phyloP scores from a whole-genome alignment of 1,140 invertebrate genomes.

The Catajapyx aquilonaris region DNA sequence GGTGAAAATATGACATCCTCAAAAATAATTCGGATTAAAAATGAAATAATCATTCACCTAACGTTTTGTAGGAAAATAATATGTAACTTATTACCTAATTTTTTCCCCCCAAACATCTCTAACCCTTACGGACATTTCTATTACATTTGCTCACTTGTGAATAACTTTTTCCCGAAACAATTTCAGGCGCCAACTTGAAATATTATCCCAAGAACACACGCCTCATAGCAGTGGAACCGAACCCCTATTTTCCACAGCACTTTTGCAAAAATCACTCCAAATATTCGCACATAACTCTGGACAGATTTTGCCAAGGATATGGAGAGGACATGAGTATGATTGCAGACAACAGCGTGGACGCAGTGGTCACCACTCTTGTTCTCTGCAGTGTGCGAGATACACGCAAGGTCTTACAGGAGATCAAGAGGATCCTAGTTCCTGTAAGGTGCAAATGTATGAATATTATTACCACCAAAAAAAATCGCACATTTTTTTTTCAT shows the following conservation, averaged over 20 bases:
- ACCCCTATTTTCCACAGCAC: conserved; percentile 14
- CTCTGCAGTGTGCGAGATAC: conserved; percentile 16
- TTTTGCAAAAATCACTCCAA: conserved; percentile 11
- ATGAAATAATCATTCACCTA: no score
- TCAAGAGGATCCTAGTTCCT: conserved; percentile 16
- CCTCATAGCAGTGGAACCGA: conserved; percentile 17
- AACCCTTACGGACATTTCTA: no score
- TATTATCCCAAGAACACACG: conserved; percentile 16
- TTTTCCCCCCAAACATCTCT: no score
- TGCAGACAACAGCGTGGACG: conserved; percentile 14
- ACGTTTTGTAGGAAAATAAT: not conserved
- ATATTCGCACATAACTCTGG: conserved; percentile 14
- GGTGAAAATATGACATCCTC: no score
- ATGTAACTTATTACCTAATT: not conserved
- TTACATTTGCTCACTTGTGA: no score
- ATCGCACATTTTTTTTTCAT: conserved; percentile 5
- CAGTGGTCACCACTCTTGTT: conserved; percentile 16
- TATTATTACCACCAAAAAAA: no score
- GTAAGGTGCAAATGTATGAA: no score
- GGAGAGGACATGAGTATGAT: conserved; percentile 15
- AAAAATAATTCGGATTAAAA: no score
- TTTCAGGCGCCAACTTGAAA: conserved; percentile 15
- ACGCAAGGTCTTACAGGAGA: conserved; percentile 13
- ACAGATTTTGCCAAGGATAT: conserved; percentile 12
- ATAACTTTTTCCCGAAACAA: no score